Base-by-base conservation (phyloP, 2,888 invertebrate species). In the Pseudolycoriella hygida region DNA sequence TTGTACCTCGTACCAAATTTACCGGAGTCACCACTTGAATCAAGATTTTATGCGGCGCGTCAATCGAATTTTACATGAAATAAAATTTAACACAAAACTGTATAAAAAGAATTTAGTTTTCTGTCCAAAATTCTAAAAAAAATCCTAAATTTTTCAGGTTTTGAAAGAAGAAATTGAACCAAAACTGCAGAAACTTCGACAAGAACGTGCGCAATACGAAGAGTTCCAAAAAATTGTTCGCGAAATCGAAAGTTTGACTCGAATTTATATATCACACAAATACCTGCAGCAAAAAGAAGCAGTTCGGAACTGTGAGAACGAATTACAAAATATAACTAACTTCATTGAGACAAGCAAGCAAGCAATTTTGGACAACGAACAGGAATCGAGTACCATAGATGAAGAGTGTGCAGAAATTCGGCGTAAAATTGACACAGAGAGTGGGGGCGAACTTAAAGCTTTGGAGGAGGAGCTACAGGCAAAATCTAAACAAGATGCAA, bases 91-190 rank as follows among this genome's bases (percentile, higher is more conserved):
- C n/a, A n/a, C n/a, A n/a, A n/a, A n/a, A n/a, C n/a, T n/a, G n/a
- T n/a, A n/a, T n/a, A n/a, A n/a, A n/a, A n/a, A n/a, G n/a, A n/a
- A n/a, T n/a, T n/a, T n/a, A n/a, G n/a, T n/a, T n/a, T n/a, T n/a
- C n/a, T n/a, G n/a, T n/a, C n/a, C n/a, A n/a, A n/a, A n/a, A n/a
- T n/a, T n/a, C n/a, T n/a, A n/a, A n/a, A n/a, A n/a, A n/a, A n/a
- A n/a, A n/a, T n/a, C n/a, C n/a, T n/a, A n/a, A n/a, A n/a, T n/a
- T n/a, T n/a, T n/a, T n/a, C n/a, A 79, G 77, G 70, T 84, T 42
- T 69, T 84, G 17, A 69, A 64, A 44, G 92, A 96, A 60, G 92
- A 93, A 58, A 82, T 98, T 45, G 77, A 79, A n/a, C 97, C 97
- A 0, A 87, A 81, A 54, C 65, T 97, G 43, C 75, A 80, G 45